Base-by-base conservation (phyloP, 2,888 invertebrate species). In the Thera britannica region DNA sequence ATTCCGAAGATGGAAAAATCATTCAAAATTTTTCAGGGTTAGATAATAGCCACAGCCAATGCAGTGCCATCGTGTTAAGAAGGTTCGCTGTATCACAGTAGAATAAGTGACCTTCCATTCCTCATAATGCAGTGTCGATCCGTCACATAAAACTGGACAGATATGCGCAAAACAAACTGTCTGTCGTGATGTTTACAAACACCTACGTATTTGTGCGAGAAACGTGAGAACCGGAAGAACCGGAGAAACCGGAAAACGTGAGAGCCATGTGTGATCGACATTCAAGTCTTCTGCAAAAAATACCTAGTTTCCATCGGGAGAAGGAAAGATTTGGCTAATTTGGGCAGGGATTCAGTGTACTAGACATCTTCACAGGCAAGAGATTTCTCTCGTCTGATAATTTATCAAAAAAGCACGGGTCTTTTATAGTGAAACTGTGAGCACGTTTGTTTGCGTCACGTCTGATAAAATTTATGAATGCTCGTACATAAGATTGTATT, bases 401-500 rank as follows among this genome's bases (percentile, higher is more conserved):
- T 1, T 49, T 52, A 56, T 60, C 9, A 63, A 9, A 54, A 44
- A 58, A 61, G 44, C 35, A 7, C 44, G 7, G 49, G 41, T 11
- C 41, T 63, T 70, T 66, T 70, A 70, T 70, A 70, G 60, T 23
- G 34, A 59, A 65, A 58, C 52, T 41, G 48, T 51, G 41, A 65
- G 59, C 67, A 66, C 65, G 70, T 69, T 61, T 64, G 67, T 71
- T 71, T 72, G 72, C 70, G 70, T 72, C 62, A 71, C 70, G 70
- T 72, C 62, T 65, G 72, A 75, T 72, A 70, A 49, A 52, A 48
- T 59, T 59, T 56, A 72, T 64, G 64, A 72, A 68, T 61, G 63
- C 65, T 48, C 52, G 56, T 65, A 23, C 23, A 23, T 23, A 63
- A 61, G 23, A 55, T 59, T 65, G 61, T 70, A 67, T 68, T 54